Base-by-base conservation (phyloP, 1,140 invertebrate species). In the Yoshiicerus persimilis region DNA sequence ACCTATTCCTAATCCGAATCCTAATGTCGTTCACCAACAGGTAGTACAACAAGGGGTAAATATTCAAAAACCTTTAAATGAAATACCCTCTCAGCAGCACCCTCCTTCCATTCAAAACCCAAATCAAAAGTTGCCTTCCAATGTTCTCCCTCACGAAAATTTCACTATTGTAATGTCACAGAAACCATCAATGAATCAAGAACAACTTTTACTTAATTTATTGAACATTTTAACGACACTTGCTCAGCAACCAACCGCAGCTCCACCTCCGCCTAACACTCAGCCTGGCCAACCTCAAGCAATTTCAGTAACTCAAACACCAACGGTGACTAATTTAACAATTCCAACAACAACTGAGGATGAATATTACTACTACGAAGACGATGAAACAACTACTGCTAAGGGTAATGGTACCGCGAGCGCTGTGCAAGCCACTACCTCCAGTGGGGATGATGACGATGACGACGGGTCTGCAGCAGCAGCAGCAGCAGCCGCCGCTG, bases 341-440 rank as follows among this genome's bases (percentile, higher is more conserved):
- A 36, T 36, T n/a, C 8, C 75, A 13, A n/a, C 34, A 1, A 80
- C 75, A 36, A 36, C 34, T 13, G 75, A 80, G 0, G 34, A 38
- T n/a, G 75, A 80, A 20, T 80, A 80, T 80, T 80, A 80, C 16
- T 80, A 80, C n/a, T 80, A 80, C n/a, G 32, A 80, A 20, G 75
- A 80, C 16, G 75, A 80, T 1, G 75, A 80, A n/a, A 80, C 70
- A 0, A 77, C 75, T 10, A 38, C 30, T n/a, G 20, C 10, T 20
- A 9, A 32, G 2, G 20, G 16, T 1, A 80, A 80, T n/a, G 34
- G 75, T 20, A 80, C 23, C 27, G 64, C 2, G 38, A 80, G 38
- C 20, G 75, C 32, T n/a, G 5, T 77, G 34, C 20, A 30, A 36
- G 34, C 32, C 20, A 80, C 75, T 23, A 80, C 75, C 1, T 1